Evolutionary conservation across 2,888 invertebrate species (phyloP).

Genomic region (Lysandra bellargus): DNA sequence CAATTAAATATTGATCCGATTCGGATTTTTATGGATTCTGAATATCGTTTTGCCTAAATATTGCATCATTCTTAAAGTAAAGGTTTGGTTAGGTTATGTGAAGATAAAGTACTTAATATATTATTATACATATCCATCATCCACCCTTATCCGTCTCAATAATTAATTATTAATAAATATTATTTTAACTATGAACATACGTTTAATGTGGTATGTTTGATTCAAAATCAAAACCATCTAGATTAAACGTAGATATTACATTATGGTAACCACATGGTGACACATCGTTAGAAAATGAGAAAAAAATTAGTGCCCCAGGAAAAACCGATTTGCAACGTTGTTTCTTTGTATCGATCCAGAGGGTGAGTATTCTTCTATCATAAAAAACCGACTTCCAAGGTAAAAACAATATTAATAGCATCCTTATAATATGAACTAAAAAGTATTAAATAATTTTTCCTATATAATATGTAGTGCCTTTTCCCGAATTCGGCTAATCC

Average conservation of each 20-base stretch:
- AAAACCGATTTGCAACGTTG: constrained; percentile 65
- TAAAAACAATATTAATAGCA: too few species aligned
- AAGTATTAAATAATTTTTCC: too few species aligned
- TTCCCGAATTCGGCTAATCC: too few species aligned
- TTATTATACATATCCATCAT: too few species aligned
- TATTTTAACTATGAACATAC: too few species aligned
- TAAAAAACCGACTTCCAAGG: too few species aligned
- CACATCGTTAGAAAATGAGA: constrained; percentile 39
- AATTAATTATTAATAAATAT: too few species aligned
- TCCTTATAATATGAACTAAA: too few species aligned
- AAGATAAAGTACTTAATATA: too few species aligned
- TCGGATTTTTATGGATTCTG: background rate
- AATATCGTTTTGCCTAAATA: background rate
- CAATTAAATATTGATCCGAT: background rate
- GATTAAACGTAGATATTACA: background rate
- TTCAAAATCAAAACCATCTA: background rate
- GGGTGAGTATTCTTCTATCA: constrained; percentile 53
- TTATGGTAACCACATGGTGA: background rate
- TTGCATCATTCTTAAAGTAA: background rate
- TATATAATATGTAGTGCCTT: too few species aligned
- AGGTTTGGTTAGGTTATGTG: too few species aligned
- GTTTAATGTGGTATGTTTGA: background rate
- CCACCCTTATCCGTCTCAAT: too few species aligned
- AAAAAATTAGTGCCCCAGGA: constrained; percentile 54
- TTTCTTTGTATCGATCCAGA: constrained; percentile 64